Evolutionary conservation across 2,797 vertebrate genomes (phyloP), one percentile per base, ranked within the genome.

Genomic region (Sebastes matsubarae): DNA sequence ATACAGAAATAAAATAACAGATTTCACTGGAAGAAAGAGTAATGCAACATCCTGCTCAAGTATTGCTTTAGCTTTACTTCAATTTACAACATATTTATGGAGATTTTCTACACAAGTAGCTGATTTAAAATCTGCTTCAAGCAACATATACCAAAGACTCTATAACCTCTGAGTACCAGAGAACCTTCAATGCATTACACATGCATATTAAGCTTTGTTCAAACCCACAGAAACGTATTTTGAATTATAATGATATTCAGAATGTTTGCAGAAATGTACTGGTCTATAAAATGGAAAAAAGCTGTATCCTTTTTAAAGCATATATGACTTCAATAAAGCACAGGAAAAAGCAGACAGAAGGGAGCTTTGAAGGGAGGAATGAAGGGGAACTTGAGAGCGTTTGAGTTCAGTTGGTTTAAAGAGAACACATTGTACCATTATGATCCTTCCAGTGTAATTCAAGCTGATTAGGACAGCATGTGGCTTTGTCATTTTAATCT

Each of bases 331-430:
- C 61, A 30, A 8, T 63, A 82, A 55, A 73, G 68, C 60, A 16
- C 58, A 18, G 74, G 66, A 20, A 65, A 63, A 75, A 74, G 67
- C 68, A 59, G 72, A 32, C 22, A 58, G 58, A 76, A 75, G 46
- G 38, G 18, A 65, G 24, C 32, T 69, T 57, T 38, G 18, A 76
- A 55, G 27, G 60, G 54, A 32, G 58, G 42, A 58, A 1, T 71
- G 34, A 72, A 29, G 46, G 54, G 29, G 38, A 60, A 66, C 38
- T 42, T 42, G 14, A 42, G 14, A 16, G 5, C 72, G 32, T 25
- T 12, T 52, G 30, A 75, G 34, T 70, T 72, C 12, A 61, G 3
- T 20, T 58, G 61, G 34, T 72, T 81, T 71, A 29, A 72, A 69
- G 20, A 64, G 84, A 75, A 69, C 38, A 79, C 25, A 24, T 59